phyloP scores from a whole-genome alignment of 2,797 vertebrate species.

The Cynopterus sphinx region DNA sequence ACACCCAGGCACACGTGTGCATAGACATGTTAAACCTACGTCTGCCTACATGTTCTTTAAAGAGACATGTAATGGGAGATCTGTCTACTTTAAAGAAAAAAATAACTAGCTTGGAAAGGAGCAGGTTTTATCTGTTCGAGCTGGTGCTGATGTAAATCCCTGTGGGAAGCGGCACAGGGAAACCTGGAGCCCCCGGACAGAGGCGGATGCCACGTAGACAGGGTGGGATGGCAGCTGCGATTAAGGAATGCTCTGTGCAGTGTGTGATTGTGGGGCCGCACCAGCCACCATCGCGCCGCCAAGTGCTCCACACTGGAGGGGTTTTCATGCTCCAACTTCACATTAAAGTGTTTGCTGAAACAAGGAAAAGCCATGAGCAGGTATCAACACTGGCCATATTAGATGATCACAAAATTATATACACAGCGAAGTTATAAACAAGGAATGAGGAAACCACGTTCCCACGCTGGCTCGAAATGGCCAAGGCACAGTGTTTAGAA shows the following conservation, averaged over 20 bases:
- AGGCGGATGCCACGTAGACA: not conserved
- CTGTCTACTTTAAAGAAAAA: not conserved
- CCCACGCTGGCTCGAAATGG: not conserved
- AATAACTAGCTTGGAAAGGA: slow-evolving; percentile 27
- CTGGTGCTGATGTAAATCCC: slow-evolving; percentile 42
- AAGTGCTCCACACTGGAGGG: slow-evolving; percentile 4
- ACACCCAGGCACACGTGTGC: not conserved
- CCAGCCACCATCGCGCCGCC: not conserved
- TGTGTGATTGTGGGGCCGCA: slow-evolving; percentile 31
- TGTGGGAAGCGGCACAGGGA: slow-evolving; percentile 49
- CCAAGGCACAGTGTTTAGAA: not conserved
- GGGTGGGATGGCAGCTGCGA: not conserved
- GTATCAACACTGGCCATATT: slow-evolving; percentile 34
- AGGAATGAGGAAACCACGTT: not conserved
- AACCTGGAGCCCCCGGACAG: not conserved
- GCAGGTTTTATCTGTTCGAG: not conserved
- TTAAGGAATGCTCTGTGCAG: not conserved
- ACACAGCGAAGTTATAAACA: slow-evolving; percentile 13
- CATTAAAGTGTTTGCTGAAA: slow-evolving; percentile 60
- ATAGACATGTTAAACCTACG: not conserved
- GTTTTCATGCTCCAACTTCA: slow-evolving; percentile 34
- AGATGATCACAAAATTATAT: slow-evolving; percentile 70
- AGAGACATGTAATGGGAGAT: not conserved
- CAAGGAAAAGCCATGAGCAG: slow-evolving; percentile 19
- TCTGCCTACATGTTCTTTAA: slow-evolving; percentile 33